Conservation (phyloP, 2,113 vertebrate species). For the Nipponia nippon region DNA sequence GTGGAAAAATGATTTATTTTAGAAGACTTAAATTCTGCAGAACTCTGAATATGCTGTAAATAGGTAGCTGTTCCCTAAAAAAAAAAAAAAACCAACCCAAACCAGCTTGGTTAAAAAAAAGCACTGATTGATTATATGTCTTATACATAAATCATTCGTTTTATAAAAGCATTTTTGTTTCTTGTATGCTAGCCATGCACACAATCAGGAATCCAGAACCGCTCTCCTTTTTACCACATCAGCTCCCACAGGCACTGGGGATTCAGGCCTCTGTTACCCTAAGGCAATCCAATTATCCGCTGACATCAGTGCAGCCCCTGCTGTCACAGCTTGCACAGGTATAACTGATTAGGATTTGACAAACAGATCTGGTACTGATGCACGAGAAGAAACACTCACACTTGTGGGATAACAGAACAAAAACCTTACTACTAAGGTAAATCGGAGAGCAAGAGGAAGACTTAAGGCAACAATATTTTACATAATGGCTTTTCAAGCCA, state of each 20-base stretch:
- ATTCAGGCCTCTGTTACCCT: neutral
- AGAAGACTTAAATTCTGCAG: neutral
- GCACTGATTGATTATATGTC: neutral
- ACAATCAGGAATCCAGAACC: neutral
- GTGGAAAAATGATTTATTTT: neutral
- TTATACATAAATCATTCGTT: neutral
- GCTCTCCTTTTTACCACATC: neutral
- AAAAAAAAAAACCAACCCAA: neutral
- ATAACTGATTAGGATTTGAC: neutral
- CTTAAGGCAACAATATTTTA: neutral
- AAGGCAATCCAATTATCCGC: conserved; percentile 18
- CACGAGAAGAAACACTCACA: neutral
- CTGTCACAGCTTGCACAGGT: neutral
- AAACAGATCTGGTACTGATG: neutral
- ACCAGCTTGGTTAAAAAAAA: neutral
- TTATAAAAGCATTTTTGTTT: neutral
- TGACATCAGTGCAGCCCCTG: conserved; percentile 7
- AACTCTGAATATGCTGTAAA: neutral
- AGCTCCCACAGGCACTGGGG: neutral
- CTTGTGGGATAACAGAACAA: neutral
- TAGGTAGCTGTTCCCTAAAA: neutral
- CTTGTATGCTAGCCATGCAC: neutral
- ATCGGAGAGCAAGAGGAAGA: neutral
- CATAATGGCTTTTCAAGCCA: neutral
- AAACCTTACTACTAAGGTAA: neutral